phyloP scores from a whole-genome alignment of 2,797 vertebrate species.

The Crocodylus rhombifer region DNA sequence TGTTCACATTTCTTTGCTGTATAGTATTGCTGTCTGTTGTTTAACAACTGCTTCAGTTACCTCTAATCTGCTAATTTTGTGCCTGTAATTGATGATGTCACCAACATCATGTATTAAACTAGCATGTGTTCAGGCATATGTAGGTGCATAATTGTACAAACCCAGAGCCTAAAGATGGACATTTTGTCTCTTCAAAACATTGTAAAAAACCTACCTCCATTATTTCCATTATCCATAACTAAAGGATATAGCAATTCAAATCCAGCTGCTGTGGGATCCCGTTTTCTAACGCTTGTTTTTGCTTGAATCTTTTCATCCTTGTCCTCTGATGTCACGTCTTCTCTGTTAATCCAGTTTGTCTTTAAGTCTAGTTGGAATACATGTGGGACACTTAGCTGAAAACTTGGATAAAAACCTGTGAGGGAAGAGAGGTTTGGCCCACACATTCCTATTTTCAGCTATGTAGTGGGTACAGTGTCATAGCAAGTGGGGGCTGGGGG shows the following conservation, averaged over 20 bases:
- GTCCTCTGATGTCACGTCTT: background rate
- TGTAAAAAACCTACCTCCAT: background rate
- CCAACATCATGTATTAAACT: background rate
- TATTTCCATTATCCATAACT: background rate
- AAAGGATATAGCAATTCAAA: background rate
- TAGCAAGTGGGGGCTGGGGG: too few relatives aligned
- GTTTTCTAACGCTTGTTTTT: background rate
- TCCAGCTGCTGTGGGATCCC: background rate
- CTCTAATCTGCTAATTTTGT: background rate
- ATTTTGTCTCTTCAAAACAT: background rate
- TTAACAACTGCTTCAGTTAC: background rate
- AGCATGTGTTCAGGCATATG: background rate
- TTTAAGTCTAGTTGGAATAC: background rate
- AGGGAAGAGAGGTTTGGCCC: background rate
- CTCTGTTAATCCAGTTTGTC: background rate
- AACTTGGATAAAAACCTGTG: background rate
- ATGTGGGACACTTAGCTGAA: background rate
- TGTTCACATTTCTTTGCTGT: slow-evolving; percentile 19
- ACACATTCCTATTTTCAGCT: background rate
- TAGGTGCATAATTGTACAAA: background rate
- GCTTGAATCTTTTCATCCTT: background rate
- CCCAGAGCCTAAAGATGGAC: background rate
- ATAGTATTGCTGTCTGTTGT: background rate
- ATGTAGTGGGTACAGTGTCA: background rate
- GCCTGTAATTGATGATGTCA: accelerated